A percentile compares a stretch with the other conserved stretches of the same genome.
phyloP scores from a whole-genome alignment of 1,140 invertebrate genomes.

The Phocides pigmalion region DNA sequence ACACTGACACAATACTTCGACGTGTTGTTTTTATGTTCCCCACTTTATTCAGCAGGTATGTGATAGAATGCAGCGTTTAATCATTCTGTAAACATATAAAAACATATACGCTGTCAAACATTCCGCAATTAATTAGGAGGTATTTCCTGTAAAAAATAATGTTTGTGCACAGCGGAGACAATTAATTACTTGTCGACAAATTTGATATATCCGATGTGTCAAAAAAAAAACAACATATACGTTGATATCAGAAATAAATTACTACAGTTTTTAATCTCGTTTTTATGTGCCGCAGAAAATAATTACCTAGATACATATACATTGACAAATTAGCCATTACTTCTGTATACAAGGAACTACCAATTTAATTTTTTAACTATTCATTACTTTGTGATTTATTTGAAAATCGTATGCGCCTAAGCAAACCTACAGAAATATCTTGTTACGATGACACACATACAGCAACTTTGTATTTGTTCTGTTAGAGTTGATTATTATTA shows the following conservation, averaged over 20 bases:
- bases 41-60: constrained; percentile 36
- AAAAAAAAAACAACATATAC: not conserved
- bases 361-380: too few species aligned
- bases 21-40: constrained; percentile 41
- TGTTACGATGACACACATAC: constrained; percentile 5
- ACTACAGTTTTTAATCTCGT: too few species aligned
- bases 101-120: too few species aligned
- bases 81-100: not conserved
- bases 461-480: constrained; percentile 30
- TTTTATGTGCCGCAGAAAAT: not conserved
- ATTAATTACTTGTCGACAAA: not conserved
- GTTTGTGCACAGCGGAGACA: not conserved
- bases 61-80: constrained; percentile 30
- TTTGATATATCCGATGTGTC: not conserved
- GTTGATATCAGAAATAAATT: not conserved
- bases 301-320: not conserved
- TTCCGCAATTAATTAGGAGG: not conserved
- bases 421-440: too few species aligned
- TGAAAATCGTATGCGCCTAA: too few species aligned
- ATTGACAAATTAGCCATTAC: too few species aligned
- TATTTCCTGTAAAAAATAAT: constrained; percentile 1
- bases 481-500: constrained; percentile 53
- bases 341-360: too few species aligned
- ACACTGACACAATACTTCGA: constrained; percentile 38
- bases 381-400: not conserved